These are phyloP conservation scores for Anguilla obscura DNA, from an alignment of 2,797 vertebrate species.

Conservation along the genomic window DNA sequence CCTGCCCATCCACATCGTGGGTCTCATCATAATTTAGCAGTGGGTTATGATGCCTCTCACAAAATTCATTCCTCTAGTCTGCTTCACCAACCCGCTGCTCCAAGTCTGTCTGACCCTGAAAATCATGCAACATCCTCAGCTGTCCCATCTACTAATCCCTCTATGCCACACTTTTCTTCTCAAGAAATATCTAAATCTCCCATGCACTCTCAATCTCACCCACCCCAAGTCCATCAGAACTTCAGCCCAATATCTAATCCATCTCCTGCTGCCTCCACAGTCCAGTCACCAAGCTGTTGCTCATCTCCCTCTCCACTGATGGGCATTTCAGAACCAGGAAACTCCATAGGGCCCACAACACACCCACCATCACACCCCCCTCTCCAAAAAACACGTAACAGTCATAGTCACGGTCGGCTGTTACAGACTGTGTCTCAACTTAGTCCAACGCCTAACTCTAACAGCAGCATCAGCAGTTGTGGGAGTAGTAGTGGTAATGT, in stretches of 20 bases:
- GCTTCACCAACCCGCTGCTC: constrained; percentile 64
- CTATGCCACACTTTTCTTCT: constrained; percentile 81
- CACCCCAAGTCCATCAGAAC: constrained; percentile 89
- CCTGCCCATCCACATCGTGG: constrained; percentile 68
- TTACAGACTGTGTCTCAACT: constrained; percentile 90
- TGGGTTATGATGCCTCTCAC: constrained; percentile 67
- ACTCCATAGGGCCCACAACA: constrained; percentile 59
- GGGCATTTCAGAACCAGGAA: constrained; percentile 74
- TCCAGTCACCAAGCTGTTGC: constrained; percentile 96
- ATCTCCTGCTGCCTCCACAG: constrained; percentile 91
- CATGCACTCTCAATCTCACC: constrained; percentile 75
- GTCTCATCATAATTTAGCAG: constrained; percentile 70
- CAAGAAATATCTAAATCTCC: constrained; percentile 93
- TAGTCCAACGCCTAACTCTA: constrained; percentile 89
- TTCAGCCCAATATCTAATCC: constrained; percentile 98
- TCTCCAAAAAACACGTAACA: constrained; percentile 74
- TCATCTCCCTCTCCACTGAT: constrained; percentile 96
- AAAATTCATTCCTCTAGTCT: constrained; percentile 64
- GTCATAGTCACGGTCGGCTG: constrained; percentile 79
- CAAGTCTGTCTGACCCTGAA: constrained; percentile 69
- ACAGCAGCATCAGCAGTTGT: constrained; percentile 89
- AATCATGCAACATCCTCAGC: constrained; percentile 73
- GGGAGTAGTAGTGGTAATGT: constrained; percentile 76
- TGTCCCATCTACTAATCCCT: constrained; percentile 64
- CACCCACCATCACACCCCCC: constrained; percentile 59